Conservation (phyloP, 2,797 vertebrate species). For the Neoniphon sammara region DNA sequence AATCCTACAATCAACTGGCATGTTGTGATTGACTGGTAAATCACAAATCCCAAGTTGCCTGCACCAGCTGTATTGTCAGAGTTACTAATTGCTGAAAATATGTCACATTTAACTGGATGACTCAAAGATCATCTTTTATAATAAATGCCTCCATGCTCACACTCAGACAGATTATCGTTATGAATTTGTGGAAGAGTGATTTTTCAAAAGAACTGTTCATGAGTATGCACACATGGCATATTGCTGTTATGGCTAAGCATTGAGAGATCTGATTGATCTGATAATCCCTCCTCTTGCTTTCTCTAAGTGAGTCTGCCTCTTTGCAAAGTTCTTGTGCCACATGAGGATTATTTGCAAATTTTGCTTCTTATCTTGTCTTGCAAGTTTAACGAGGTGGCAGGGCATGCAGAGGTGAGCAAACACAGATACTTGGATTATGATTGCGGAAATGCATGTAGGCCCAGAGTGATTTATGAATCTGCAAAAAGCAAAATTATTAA, state of each 20-base stretch:
- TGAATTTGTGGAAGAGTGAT: slow-evolving; percentile 57
- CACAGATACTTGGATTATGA: slow-evolving; percentile 28
- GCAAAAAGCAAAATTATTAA: neutral
- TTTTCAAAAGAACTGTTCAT: slow-evolving; percentile 50
- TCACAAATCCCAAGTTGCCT: slow-evolving; percentile 18
- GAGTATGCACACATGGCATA: slow-evolving; percentile 45
- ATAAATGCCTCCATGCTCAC: slow-evolving; percentile 36
- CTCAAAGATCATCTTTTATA: slow-evolving; percentile 43
- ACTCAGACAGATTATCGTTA: slow-evolving; percentile 47
- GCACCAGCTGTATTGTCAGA: slow-evolving; percentile 15
- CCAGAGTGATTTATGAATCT: slow-evolving; percentile 23
- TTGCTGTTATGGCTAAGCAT: slow-evolving; percentile 54
- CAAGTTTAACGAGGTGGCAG: slow-evolving; percentile 57
- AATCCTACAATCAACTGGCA: slow-evolving; percentile 27
- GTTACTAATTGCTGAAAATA: slow-evolving; percentile 50
- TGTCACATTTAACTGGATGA: slow-evolving; percentile 57
- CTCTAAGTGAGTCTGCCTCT: slow-evolving; percentile 40
- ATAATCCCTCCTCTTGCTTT: slow-evolving; percentile 53
- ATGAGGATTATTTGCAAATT: slow-evolving; percentile 56
- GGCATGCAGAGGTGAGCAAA: slow-evolving; percentile 46
- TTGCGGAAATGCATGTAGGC: neutral
- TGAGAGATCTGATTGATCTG: slow-evolving; percentile 66
- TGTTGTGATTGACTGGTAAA: slow-evolving; percentile 19
- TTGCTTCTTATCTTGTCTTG: slow-evolving; percentile 64
- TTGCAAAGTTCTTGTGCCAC: slow-evolving; percentile 47